Evolutionary conservation across 2,888 invertebrate genomes (phyloP), one percentile per base, ranked within the genome.

Genomic region (Artemia sinica): DNA sequence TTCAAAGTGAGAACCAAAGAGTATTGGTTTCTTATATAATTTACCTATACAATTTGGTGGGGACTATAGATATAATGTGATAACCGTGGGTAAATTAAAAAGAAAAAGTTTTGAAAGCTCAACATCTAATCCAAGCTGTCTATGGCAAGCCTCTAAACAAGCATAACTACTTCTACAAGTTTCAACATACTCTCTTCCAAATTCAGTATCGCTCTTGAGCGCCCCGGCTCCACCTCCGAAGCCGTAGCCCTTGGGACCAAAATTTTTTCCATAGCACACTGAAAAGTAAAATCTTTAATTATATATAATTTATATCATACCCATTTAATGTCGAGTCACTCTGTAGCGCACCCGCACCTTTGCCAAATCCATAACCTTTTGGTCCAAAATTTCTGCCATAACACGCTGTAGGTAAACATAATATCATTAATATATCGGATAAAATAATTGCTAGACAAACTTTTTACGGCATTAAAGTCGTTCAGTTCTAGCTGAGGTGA

Each of bases 341-440:
- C 82, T 91, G 91, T 77, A 92, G 84, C 75, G 90, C 90, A 78
- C 92, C 92, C 78, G 89, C 91, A 52, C 97, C 96, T 82, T 91
- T 91, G 76, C 96, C 96, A 81, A 91, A 95, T 77, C 94, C 95
- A 80, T 94, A 94, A 80, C 92, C 92, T 78, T 95, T 95, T 69
- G 95, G 95, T 75, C 95, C 96, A 87, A 89, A 95, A 79, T 91
- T 94, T 81, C 94, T 92, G 76, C 94, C 94, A 79, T 97, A 95
- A 80, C 96, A 97, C 69, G 73, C 77, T 71, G 41, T 41, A 41
- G 2, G 6, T 41, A 41, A 41, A 41, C 41, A 41, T 41, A 41
- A 41, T 5, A 6, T 41, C 41, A 41, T 41, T 41, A 41, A 41
- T 41, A 41, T 41, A 41, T 6, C 2, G 41, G 6, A 41, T 41